These are phyloP conservation scores for Glareola pratincola DNA, from an alignment of 2,113 vertebrate genomes.

Conservation along the genomic window DNA sequence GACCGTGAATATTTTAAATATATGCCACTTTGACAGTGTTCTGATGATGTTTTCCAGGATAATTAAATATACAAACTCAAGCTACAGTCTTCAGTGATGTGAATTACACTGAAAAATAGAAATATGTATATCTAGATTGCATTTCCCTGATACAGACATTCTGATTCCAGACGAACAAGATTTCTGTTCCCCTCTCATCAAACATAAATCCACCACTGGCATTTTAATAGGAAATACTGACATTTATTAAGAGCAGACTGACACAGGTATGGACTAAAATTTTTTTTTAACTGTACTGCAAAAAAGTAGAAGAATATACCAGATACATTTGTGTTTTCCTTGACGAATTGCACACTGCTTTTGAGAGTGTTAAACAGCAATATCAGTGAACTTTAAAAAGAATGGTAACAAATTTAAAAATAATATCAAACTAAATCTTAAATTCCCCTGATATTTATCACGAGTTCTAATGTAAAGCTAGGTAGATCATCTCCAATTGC, in stretches of 20 bases:
- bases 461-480: background rate
- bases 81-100: background rate
- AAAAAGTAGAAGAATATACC: background rate
- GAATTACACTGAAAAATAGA: background rate
- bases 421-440: background rate
- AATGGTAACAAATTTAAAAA: background rate
- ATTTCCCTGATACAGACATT: background rate
- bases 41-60: background rate
- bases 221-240: background rate
- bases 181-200: background rate
- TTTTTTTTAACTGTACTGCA: background rate
- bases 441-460: background rate
- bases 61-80: background rate
- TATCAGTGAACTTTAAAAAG: background rate
- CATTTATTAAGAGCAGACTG: background rate
- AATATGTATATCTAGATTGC: background rate
- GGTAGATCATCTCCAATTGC: background rate
- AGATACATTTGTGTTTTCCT: background rate
- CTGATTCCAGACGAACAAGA: background rate
- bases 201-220: background rate
- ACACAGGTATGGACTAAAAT: background rate
- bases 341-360: background rate
- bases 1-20: background rate
- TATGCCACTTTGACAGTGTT: background rate
- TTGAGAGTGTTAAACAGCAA: background rate